phyloP scores from a whole-genome alignment of 2,888 invertebrate genomes.

The Hydroisotoma schaefferi region DNA sequence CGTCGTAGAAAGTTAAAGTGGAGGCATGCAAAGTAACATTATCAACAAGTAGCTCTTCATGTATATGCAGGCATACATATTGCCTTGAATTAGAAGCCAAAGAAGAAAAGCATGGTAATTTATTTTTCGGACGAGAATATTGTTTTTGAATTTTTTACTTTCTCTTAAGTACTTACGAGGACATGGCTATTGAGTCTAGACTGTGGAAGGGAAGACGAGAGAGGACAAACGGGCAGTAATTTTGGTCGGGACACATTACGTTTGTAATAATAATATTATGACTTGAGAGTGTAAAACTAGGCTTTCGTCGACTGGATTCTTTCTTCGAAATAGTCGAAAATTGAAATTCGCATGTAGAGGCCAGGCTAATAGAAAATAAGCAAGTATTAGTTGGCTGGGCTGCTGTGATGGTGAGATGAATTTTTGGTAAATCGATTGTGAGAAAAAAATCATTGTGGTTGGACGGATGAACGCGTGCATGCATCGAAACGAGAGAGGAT shows the following conservation, averaged over 20 bases:
- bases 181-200: not conserved
- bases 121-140: slow-evolving; percentile 10
- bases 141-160: slow-evolving; percentile 14
- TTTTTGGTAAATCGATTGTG: slow-evolving; percentile 15
- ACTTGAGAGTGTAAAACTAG: not conserved
- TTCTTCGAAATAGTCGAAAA: slow-evolving; percentile 6
- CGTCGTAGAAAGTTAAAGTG: too few relatives aligned
- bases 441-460: slow-evolving; percentile 1
- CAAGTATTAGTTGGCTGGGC: not conserved
- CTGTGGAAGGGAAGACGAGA: not conserved
- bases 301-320: not conserved
- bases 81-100: too few relatives aligned
- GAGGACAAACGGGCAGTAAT: too few relatives aligned
- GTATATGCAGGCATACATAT: too few relatives aligned
- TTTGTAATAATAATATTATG: not conserved
- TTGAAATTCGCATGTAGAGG: slow-evolving; percentile 13
- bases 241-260: not conserved
- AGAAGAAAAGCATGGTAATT: slow-evolving; percentile 3
- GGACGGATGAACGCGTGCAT: slow-evolving; percentile 3
- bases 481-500: too few relatives aligned
- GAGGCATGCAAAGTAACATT: too few relatives aligned
- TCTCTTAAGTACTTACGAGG: not conserved
- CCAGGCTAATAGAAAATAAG: too few relatives aligned
- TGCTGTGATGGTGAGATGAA: slow-evolving; percentile 6
- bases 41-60: too few relatives aligned